These are phyloP conservation scores for Ibidorhyncha struthersii DNA, from an alignment of 2,113 vertebrate species.

Conservation along the genomic window DNA sequence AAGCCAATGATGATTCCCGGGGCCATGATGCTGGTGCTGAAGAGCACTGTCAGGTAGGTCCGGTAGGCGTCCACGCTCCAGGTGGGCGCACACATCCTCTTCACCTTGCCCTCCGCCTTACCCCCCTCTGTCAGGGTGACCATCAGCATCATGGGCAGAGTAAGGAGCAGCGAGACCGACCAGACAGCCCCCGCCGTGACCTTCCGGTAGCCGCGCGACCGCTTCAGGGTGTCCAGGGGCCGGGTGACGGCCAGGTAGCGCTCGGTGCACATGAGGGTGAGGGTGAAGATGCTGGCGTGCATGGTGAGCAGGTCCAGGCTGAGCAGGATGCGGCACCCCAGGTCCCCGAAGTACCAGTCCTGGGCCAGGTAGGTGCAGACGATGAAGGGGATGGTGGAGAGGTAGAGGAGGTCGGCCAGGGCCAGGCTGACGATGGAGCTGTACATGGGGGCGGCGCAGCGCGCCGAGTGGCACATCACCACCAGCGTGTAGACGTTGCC, in stretches of 20 bases:
- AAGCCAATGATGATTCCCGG: conserved; percentile 89
- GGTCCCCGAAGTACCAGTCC: conserved; percentile 93
- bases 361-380: conserved; percentile 91
- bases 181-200: conserved; percentile 84
- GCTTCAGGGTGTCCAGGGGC: conserved; percentile 84
- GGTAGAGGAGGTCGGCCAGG: conserved; percentile 90
- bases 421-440: conserved; percentile 92
- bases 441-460: conserved; percentile 89
- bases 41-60: conserved; percentile 88
- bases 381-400: conserved; percentile 92
- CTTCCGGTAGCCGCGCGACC: conserved; percentile 85
- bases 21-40: conserved; percentile 92
- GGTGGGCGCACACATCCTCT: conserved; percentile 86
- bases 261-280: conserved; percentile 92
- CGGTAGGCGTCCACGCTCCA: conserved; percentile 84
- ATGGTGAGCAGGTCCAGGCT: conserved; percentile 93
- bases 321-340: conserved; percentile 88
- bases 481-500: conserved; percentile 91
- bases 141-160: conserved; percentile 91
- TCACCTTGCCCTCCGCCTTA: conserved; percentile 77
- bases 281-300: conserved; percentile 94
- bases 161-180: conserved; percentile 84
- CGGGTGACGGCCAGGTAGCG: conserved; percentile 91
- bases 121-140: conserved; percentile 79
- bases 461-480: conserved; percentile 90